Evolutionary conservation across 2,888 invertebrate genomes (phyloP).

Genomic region (Drosophila neonasuta): DNA sequence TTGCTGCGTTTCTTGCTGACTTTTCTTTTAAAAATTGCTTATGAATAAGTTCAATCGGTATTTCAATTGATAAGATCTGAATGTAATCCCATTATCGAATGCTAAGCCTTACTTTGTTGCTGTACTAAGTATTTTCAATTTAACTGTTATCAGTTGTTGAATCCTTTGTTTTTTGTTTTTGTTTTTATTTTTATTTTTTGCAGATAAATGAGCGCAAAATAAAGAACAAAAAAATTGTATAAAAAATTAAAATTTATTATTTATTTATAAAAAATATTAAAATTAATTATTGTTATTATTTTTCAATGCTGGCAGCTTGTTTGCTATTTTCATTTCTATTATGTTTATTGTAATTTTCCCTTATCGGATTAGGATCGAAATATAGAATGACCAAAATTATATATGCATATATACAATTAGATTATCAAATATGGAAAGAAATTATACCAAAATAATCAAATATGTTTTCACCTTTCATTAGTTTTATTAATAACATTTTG

Average conservation of each 20-base stretch:
- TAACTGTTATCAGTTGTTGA: constrained; percentile 16
- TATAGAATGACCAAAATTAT: constrained; percentile 13
- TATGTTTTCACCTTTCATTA: constrained; percentile 58
- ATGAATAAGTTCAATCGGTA: constrained; percentile 53
- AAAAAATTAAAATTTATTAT: constrained; percentile 76
- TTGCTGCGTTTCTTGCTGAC: constrained; percentile 30
- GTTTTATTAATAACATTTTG: constrained; percentile 33
- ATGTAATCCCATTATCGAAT: constrained; percentile 50
- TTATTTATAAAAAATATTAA: constrained; percentile 58
- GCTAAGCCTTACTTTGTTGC: constrained; percentile 39
- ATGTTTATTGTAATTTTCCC: constrained; percentile 35
- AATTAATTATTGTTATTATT: constrained; percentile 74
- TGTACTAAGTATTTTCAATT: constrained; percentile 29
- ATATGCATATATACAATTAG: not conserved
- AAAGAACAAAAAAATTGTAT: constrained; percentile 53
- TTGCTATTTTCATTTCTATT: constrained; percentile 54
- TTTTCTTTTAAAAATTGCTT: constrained; percentile 65
- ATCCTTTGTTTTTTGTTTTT: constrained; percentile 15
- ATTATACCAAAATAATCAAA: constrained; percentile 26
- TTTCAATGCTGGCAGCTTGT: constrained; percentile 70
- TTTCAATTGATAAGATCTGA: constrained; percentile 42
- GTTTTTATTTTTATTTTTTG: constrained; percentile 13
- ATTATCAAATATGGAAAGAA: constrained; percentile 4
- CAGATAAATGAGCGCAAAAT: constrained; percentile 62
- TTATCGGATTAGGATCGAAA: constrained; percentile 55